Base-by-base conservation (phyloP, 2,113 vertebrate genomes). In the Onychostoma macrolepis region DNA sequence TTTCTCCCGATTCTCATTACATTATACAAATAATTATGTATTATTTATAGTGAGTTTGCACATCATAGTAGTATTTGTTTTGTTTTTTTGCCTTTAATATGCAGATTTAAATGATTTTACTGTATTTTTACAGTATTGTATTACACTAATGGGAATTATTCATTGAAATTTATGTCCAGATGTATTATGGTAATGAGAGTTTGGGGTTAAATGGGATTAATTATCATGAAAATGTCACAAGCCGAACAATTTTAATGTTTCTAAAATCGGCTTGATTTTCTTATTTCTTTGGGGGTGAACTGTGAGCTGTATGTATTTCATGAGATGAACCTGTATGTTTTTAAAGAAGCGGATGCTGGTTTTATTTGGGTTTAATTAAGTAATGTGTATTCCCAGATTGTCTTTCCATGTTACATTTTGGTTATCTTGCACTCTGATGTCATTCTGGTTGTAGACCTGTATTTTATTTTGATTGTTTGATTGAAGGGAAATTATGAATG, bases 301-400 rank as follows among this genome's bases (percentile, higher is more conserved):
- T 85, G 78, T 53, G 48, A 56, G 65, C 69, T 45, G 38, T 67
- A 63, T 26, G 61, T 48, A 33, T 85, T 85, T 84, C 65, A 81
- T 43, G 7, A 43, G 43, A 36, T 65, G n/a, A 38, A 45, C 58
- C 36, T 19, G 36, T 10, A 26, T 56, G 9, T 45, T 43, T 67
- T 82, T 7, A 43, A 48, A 5, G 53, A 67, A 15, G 17, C 36
- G 24, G 9, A 77, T 80, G 83, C 26, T 72, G 61, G 61, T n/a
- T 24, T n/a, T 61, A 24, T 61, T 61, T 61, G 21, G 63, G 12
- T 36, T 8, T 28, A 24, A 38, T 77, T 33, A 21, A 5, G 58
- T 28, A 13, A 21, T 19, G n/a, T 43, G 8, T 48, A 48, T 72
- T 63, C 13, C 30, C 38, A 43, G 21, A 38, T 17, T 58, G 15